phyloP scores from a whole-genome alignment of 1,140 invertebrate genomes.

The Philotrypesis tridentata region DNA sequence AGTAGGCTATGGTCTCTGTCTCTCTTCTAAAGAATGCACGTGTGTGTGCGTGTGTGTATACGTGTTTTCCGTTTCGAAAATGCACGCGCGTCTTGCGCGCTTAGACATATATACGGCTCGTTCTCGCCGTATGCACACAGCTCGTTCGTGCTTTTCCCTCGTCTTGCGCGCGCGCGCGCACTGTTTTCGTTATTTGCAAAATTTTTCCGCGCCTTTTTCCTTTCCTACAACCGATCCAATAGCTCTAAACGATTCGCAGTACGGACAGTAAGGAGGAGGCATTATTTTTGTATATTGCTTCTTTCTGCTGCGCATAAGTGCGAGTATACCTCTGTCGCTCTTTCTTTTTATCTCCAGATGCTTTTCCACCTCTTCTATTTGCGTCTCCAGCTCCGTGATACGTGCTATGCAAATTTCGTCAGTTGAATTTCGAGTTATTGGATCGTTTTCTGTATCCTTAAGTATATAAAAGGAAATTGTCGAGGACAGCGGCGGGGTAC shows the following conservation, averaged over 20 bases:
- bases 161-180: neutral
- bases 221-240: too few species aligned
- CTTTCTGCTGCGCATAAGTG: neutral
- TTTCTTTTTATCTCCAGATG: neutral
- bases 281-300: neutral
- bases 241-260: neutral
- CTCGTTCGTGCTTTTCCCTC: neutral
- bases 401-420: too few species aligned
- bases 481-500: too few species aligned
- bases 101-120: neutral
- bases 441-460: too few species aligned
- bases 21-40: neutral
- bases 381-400: too few species aligned
- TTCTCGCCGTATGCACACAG: neutral
- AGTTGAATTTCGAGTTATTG: too few species aligned
- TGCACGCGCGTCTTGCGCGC: neutral
- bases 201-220: neutral
- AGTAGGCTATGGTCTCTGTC: neutral
- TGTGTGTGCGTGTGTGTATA: too few species aligned
- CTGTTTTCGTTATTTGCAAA: neutral
- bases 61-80: neutral
- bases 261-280: neutral
- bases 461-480: too few species aligned
- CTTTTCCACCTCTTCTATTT: too few species aligned
- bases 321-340: too few species aligned